Evolutionary conservation across 2,888 invertebrate species (phyloP).

Genomic region (Catocala nupta): DNA sequence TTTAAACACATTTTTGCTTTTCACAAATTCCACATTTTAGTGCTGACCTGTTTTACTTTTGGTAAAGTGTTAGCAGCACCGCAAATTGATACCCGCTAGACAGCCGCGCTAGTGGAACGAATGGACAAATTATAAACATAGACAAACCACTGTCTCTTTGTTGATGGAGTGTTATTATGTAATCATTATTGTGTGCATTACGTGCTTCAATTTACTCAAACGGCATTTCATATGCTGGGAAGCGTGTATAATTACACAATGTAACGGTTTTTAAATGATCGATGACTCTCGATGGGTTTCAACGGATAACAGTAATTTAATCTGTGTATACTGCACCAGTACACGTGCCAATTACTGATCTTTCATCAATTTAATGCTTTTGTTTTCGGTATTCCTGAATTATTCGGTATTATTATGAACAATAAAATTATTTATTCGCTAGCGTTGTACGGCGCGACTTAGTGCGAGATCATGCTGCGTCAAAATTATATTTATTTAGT

Average conservation of each 20-base stretch:
- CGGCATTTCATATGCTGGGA: constrained; percentile 34
- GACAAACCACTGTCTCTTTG: constrained; percentile 45
- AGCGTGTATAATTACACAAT: constrained; percentile 29
- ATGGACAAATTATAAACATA: constrained; percentile 42
- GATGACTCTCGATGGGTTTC: constrained; percentile 16
- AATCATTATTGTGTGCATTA: constrained; percentile 52
- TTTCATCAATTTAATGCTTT: constrained; percentile 1
- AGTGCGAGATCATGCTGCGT: constrained; percentile 21
- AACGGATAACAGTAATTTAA: constrained; percentile 17
- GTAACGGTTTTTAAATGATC: constrained; percentile 28
- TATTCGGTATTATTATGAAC: too few species aligned
- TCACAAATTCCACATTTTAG: constrained; percentile 9
- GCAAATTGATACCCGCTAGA: constrained; percentile 39
- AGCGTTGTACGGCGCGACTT: not conserved
- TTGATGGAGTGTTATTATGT: constrained; percentile 57
- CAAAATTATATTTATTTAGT: constrained; percentile 31
- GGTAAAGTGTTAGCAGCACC: constrained; percentile 21
- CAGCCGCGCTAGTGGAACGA: constrained; percentile 45
- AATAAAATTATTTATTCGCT: constrained; percentile 6
- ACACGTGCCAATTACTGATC: constrained; percentile 18
- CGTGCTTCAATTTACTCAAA: constrained; percentile 42
- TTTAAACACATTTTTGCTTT: not conserved
- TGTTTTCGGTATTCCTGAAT: not conserved
- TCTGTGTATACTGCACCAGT: constrained; percentile 9
- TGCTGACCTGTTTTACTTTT: constrained; percentile 1